Evolutionary conservation across 2,888 invertebrate genomes (phyloP), one percentile per base, ranked within the genome.

Genomic region (Eupithecia pulchellata): DNA sequence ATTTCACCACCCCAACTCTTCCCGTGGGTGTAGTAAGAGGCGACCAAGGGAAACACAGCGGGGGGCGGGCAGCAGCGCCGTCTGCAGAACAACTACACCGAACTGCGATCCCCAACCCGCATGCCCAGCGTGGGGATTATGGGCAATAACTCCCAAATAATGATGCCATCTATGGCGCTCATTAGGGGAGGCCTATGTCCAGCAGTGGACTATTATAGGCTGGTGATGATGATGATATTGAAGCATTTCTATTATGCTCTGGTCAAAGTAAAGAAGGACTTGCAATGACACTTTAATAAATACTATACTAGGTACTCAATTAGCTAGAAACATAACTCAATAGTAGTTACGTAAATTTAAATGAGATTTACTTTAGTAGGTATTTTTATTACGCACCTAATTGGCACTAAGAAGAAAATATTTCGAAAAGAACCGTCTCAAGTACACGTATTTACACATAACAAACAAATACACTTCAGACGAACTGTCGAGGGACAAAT

Each of bases 401-500:
- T 52, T 25, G 52, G 4, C 52, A 52, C 25, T 52, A 1, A 52
- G 25, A 2, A 25, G 25, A 52, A 52, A 52, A 52, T 52, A 52
- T 13, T 32, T 30, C n/a, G 20, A 32, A 29, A 8, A n/a, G 8
- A n/a, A 60, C n/a, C 11, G 58, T 60, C 27, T 57, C 32, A 60
- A 57, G 66, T 58, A 42, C 36, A 32, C 42, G 42, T 47, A 47
- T 47, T 47, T 20, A 47, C 14, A 11, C 42, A 58, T 39, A n/a
- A 29, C 60, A 25, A 69, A 64, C 64, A 69, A 64, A 69, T 64
- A 64, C 47, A 64, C 60, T 68, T 60, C 29, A 69, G 36, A 30
- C 55, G 61, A 66, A 62, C 55, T 62, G 34, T 57, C 32, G 63
- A 61, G 52, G 69, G 61, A 62, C 66, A 72, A 67, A 69, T 68